Evolutionary conservation across 2,888 invertebrate genomes (phyloP), one percentile per base, ranked within the genome.

Genomic region (Cheilosia scutellata): DNA sequence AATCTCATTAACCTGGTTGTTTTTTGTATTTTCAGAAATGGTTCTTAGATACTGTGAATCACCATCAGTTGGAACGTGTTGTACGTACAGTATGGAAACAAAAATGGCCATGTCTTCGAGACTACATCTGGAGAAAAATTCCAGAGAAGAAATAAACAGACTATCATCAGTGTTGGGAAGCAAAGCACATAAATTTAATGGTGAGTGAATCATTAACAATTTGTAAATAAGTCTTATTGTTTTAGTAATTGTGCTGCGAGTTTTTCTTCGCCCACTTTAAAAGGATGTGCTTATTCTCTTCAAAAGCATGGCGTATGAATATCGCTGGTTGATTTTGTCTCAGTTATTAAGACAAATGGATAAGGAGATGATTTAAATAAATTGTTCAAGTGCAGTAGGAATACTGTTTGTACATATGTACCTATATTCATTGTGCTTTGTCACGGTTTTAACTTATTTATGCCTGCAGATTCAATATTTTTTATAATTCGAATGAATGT

Each of bases 121-220:
- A 74, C 94, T 95, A 89, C 96, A 96, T 91, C 95, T 97, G 89
- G 96, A 97, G 89, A 94, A 94, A 88, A 95, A 95, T 86, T 94
- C 96, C 87, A 95, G 95, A 90, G 95, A 96, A 89, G 95, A 96
- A 88, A 95, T 97, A 79, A 94, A 94, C 88, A 95, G 96, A 91
- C 93, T 97, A 84, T 95, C 96, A 27, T 95, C 95, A 76, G 94
- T 96, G 87, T 94, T 98, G 89, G 94, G 95, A 66, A 95, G 95
- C 88, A 95, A 97, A 91, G 96, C 97, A 51, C 94, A 94, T 90
- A 96, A 96, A 92, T 97, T 98, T 93, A 97, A 98, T 92, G 96
- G 98, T 98, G 93, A 95, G 96, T 94, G 66, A 74, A 66, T 71
- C 62, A 80, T 76, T 71, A 65, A 76, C 58, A 44, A 65, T 77